These are phyloP conservation scores for Hydroisotoma schaefferi DNA, from an alignment of 2,888 invertebrate species.

Conservation along the genomic window DNA sequence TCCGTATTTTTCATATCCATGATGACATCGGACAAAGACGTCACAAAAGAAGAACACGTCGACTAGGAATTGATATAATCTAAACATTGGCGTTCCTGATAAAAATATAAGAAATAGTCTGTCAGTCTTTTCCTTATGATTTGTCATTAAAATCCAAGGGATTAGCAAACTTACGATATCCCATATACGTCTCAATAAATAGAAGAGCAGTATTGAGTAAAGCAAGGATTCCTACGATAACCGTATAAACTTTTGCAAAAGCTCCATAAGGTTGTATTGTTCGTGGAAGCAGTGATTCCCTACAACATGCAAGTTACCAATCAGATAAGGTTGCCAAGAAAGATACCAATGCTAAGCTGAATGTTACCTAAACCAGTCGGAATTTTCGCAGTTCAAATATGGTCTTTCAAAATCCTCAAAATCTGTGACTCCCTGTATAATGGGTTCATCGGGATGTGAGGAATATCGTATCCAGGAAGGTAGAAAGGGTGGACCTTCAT, in stretches of 20 bases:
- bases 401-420: slow-evolving; percentile 37
- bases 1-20: slow-evolving; percentile 32
- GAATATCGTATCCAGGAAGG: slow-evolving; percentile 27
- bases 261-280: slow-evolving; percentile 39
- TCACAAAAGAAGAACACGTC: slow-evolving; percentile 30
- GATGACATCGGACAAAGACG: slow-evolving; percentile 38
- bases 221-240: slow-evolving; percentile 24
- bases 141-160: not conserved
- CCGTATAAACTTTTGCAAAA: slow-evolving; percentile 38
- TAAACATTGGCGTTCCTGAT: slow-evolving; percentile 12
- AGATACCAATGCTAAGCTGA: no score
- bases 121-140: not conserved
- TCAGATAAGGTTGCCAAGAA: no score
- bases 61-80: slow-evolving; percentile 13
- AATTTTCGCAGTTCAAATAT: slow-evolving; percentile 17
- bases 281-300: slow-evolving; percentile 28
- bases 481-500: not conserved
- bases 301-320: not conserved
- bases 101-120: not conserved
- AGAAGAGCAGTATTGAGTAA: slow-evolving; percentile 16
- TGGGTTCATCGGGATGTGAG: slow-evolving; percentile 13
- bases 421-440: slow-evolving; percentile 21
- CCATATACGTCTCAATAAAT: slow-evolving; percentile 29
- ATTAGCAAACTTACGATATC: slow-evolving; percentile 13
- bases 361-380: slow-evolving; percentile 18